Percentiles rank a stretch among this genome's conserved stretches.
phyloP scores from a whole-genome alignment of 2,888 invertebrate genomes.

The Octonoba sinensis region DNA sequence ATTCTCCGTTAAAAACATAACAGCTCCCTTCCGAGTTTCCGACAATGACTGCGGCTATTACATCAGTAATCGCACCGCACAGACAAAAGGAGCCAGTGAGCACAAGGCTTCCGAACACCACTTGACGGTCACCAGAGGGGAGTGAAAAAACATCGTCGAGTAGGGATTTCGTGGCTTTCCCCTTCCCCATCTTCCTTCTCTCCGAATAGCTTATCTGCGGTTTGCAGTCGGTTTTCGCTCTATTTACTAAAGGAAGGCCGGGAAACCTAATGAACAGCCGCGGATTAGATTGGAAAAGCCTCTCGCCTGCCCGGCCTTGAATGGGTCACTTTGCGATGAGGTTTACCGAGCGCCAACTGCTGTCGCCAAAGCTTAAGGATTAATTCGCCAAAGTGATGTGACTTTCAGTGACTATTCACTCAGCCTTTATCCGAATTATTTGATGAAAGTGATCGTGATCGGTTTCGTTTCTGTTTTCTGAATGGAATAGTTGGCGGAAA shows the following conservation, averaged over 20 bases:
- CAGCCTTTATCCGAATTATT: too few species aligned
- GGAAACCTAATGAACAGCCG: constrained; percentile 60
- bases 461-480: too few species aligned
- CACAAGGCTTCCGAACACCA: constrained; percentile 26
- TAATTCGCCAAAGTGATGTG: constrained; percentile 37
- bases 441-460: too few species aligned
- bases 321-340: constrained; percentile 22
- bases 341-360: constrained; percentile 32
- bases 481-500: too few species aligned
- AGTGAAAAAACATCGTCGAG: neutral
- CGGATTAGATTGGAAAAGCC: constrained; percentile 44
- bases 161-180: constrained; percentile 13
- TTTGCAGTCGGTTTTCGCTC: constrained; percentile 63
- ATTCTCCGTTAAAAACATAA: too few species aligned
- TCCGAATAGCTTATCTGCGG: constrained; percentile 50
- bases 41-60: neutral
- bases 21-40: too few species aligned
- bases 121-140: constrained; percentile 17
- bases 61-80: constrained; percentile 16
- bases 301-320: too few species aligned
- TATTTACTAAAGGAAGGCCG: constrained; percentile 58
- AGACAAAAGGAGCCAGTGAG: constrained; percentile 30
- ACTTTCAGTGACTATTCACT: too few species aligned
- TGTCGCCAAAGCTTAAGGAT: constrained; percentile 15
- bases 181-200: constrained; percentile 12